These are phyloP conservation scores for Phalacrocorax pelagicus DNA, from an alignment of 2,113 vertebrate species.

Conservation along the genomic window DNA sequence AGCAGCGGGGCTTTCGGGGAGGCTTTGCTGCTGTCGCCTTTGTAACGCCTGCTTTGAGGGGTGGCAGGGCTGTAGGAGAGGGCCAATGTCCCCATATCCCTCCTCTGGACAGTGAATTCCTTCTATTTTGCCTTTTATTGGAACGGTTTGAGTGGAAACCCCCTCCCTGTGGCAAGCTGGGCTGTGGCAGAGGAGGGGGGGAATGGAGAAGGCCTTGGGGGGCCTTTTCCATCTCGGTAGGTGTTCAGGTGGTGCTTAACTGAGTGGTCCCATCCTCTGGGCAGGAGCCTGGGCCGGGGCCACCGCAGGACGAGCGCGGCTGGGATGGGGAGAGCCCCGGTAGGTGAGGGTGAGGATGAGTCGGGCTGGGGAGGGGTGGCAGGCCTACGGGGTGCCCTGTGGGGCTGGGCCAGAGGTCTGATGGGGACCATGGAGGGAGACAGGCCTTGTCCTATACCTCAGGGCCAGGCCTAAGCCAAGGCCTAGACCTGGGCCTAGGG, in stretches of 20 bases:
- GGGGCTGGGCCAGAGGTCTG: not conserved
- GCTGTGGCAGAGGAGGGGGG: too few relatives aligned
- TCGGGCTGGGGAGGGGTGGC: not conserved
- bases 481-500: too few relatives aligned
- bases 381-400: too few relatives aligned
- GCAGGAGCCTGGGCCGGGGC: not conserved
- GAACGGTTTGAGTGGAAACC: not conserved
- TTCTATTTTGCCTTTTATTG: not conserved
- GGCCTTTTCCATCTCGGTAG: not conserved
- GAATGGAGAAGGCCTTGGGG: fast-evolving
- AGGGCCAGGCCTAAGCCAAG: too few relatives aligned
- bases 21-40: not conserved
- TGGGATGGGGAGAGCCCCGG: not conserved
- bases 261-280: not conserved
- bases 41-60: not conserved
- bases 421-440: not conserved
- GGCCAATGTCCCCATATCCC: fast-evolving
- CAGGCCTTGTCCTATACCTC: too few relatives aligned
- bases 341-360: too few relatives aligned
- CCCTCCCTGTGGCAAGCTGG: fast-evolving
- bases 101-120: too few relatives aligned
- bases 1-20: fast-evolving
- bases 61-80: fast-evolving
- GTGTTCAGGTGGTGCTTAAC: not conserved
- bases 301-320: not conserved